Base-by-base conservation (phyloP, 1,140 invertebrate species). In the Drosophila sp. region DNA sequence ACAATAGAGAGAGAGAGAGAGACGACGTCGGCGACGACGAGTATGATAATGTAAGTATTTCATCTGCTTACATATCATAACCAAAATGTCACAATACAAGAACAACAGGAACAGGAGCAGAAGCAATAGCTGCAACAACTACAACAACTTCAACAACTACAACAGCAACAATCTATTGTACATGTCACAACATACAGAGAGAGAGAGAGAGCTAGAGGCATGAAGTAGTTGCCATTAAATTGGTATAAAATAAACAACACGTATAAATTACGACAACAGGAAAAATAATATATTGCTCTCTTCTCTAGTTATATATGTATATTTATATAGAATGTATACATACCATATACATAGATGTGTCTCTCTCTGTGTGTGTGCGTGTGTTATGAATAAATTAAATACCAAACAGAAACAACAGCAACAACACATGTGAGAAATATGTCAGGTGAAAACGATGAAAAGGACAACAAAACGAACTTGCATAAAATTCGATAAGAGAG, bases 231-330 rank as follows among this genome's bases (percentile, higher is more conserved):
- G 83, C 44, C 82, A 87, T 86, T 82, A 86, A 87, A 86, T 86
- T 87, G 82, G 72, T 77, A 87, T 87, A 87, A 86, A 86, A 83
- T 87, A 87, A 86, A 86, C 82, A 87, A 72, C 82, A 87, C 79
- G 79, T 82, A 86, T 87, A 86, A 87, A 87, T 82, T 87, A 86
- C 72, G 79, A 60, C 66, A 70, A 38, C 81, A 77, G 54, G 54
- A 69, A 60, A 57, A 75, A 69, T 54, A 72, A 61, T 44, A 68
- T 29, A n/a, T 41, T 50, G 44, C 44, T 50, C 44, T 27, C 10
- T 38, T 17, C 10, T 27, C 40, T 41, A 41, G 11, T 3, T 17
- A 41, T 5, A 33, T 33, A 33, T 38, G 4, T 6, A 23, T 47
- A 6, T 47, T 6, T 7, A 27, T 27, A 50, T 7, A 47, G 30